These are phyloP conservation scores for Zaprionus lineosus DNA, from an alignment of 2,888 invertebrate species.

Conservation along the genomic window DNA sequence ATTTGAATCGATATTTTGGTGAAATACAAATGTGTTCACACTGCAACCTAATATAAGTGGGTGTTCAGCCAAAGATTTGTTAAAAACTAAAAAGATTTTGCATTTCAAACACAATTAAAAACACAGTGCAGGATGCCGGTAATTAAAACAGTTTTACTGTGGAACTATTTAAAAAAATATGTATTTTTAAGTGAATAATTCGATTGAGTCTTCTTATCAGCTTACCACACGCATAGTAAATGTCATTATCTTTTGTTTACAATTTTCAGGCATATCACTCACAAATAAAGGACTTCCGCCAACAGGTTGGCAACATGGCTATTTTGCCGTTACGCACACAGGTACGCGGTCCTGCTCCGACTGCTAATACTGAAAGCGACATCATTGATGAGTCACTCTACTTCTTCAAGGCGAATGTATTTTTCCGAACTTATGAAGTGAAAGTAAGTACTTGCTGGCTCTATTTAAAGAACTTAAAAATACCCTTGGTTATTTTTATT, in stretches of 20 bases:
- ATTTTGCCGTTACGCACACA: slow-evolving; percentile 94
- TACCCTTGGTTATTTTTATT: slow-evolving; percentile 46
- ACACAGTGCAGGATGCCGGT: slow-evolving; percentile 53
- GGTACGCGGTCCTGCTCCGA: slow-evolving; percentile 95
- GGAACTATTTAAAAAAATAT: too few species aligned
- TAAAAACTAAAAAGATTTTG: neutral
- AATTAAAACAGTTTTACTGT: too few species aligned
- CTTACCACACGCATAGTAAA: slow-evolving; percentile 19
- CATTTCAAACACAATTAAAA: neutral
- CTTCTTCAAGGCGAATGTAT: slow-evolving; percentile 99
- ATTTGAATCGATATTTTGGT: too few species aligned
- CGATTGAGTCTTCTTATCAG: neutral
- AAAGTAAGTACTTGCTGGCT: slow-evolving; percentile 86
- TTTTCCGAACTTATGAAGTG: slow-evolving; percentile 99
- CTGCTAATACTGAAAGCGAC: slow-evolving; percentile 89
- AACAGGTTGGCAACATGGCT: slow-evolving; percentile 95
- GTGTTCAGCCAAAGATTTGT: slow-evolving; percentile 11
- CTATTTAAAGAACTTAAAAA: too few species aligned
- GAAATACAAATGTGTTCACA: too few species aligned
- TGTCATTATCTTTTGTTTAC: slow-evolving; percentile 26
- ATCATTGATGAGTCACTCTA: slow-evolving; percentile 98
- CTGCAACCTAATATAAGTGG: slow-evolving; percentile 9
- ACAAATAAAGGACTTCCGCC: slow-evolving; percentile 88
- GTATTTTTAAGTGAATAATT: too few species aligned
- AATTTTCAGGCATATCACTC: slow-evolving; percentile 96